Evolutionary conservation across 2,113 vertebrate species (phyloP), one percentile per base, ranked within the genome.

Genomic region (Nycticorax nycticorax): DNA sequence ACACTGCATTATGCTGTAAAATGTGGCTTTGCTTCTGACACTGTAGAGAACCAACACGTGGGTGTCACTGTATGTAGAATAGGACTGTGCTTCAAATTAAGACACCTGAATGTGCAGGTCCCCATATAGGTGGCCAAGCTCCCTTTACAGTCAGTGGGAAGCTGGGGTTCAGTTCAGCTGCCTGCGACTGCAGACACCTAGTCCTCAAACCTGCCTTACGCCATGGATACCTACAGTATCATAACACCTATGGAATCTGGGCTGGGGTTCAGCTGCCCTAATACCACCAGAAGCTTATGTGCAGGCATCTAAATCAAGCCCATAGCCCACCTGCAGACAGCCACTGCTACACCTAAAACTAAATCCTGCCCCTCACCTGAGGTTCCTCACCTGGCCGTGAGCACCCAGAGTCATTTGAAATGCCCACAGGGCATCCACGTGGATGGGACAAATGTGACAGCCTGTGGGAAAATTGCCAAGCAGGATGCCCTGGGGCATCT

Each of bases 151-250:
- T 28, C 62, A 75, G 20, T 0, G 0, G 60, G 69, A 55, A 91
- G 69, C 60, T 2, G 1, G 18, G n/a, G 7, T 67, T 90, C 47
- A 32, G 14, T 85, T 81, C 55, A 62, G 6, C 59, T 33, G 30
- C 26, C 68, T 3, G 0, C 5, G 3, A 0, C 59, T 41, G 41
- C 74, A 63, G 64, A 21, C 77, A 43, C 9, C 1, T 1, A 9
- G 21, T 74, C 27, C 62, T 79, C 79, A 27, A 16, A 9, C 41
- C 2, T 2, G 33, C 11, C 0, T 67, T 48, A 7, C 1, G 0
- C 39, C 63, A 5, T 43, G 2, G 0, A 3, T 39, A 10, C 5
- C 47, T 43, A 14, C 27, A 39, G 67, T 41, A 30, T 39, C 57
- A 2, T 6, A 32, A 13, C 53, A 3, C 37, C 45, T 50, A 4